These are phyloP conservation scores for Athene noctua DNA, from an alignment of 2,113 vertebrate genomes.

Conservation along the genomic window DNA sequence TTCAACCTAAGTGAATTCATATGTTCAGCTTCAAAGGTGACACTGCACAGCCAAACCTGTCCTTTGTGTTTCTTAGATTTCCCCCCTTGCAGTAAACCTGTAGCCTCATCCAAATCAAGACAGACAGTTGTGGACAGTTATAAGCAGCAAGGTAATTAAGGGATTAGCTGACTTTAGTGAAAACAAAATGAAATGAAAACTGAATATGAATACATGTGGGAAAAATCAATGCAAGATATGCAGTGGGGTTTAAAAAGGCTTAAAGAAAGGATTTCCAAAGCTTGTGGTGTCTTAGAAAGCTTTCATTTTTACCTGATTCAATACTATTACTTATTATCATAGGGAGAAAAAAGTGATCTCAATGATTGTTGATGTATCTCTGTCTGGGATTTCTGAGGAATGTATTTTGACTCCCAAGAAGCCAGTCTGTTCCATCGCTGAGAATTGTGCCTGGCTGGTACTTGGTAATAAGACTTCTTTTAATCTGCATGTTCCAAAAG, in stretches of 20 bases:
- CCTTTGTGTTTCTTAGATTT: not conserved
- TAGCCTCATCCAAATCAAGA: not conserved
- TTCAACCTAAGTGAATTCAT: not conserved
- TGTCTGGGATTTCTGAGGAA: not conserved
- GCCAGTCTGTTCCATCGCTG: not conserved
- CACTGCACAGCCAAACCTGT: not conserved
- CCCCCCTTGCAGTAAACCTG: not conserved
- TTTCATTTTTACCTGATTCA: not conserved
- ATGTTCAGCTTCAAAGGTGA: not conserved
- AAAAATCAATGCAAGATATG: constrained; percentile 19
- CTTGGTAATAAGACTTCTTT: not conserved
- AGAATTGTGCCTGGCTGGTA: not conserved
- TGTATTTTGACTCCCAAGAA: not conserved
- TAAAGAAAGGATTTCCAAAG: constrained; percentile 20
- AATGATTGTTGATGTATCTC: not conserved
- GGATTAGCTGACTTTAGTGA: constrained; percentile 47
- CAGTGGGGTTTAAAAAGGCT: constrained; percentile 45
- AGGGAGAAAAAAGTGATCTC: not conserved
- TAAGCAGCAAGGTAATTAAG: constrained; percentile 26
- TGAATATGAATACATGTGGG: not conserved
- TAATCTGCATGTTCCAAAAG: not conserved
- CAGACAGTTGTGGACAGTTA: not conserved
- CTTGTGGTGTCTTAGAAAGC: not conserved
- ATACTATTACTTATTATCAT: not conserved
- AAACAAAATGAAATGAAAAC: constrained; percentile 49